Percentiles rank a stretch among this genome's conserved stretches.
These are phyloP conservation scores for Caranx melampygus DNA, from an alignment of 2,113 vertebrate genomes.

Conservation along the genomic window DNA sequence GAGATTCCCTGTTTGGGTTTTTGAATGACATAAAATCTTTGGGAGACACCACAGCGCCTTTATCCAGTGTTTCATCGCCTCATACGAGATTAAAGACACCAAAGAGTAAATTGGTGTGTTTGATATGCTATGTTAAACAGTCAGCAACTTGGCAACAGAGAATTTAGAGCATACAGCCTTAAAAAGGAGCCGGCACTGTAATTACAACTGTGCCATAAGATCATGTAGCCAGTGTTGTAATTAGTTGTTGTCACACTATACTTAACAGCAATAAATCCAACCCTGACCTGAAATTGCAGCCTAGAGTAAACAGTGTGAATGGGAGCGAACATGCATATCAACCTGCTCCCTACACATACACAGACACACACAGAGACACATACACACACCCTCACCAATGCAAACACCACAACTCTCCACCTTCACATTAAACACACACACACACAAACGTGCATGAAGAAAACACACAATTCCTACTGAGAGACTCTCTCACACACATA, in stretches of 20 bases:
- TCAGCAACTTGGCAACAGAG: slow-evolving; percentile 71
- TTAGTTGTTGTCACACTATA: slow-evolving; percentile 77
- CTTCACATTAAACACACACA: slow-evolving; percentile 14
- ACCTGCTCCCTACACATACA: slow-evolving; percentile 57
- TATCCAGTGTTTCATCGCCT: slow-evolving; percentile 57
- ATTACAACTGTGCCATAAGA: slow-evolving; percentile 65
- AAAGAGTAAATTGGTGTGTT: slow-evolving; percentile 52
- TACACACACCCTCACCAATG: slow-evolving; percentile 30
- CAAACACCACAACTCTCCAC: background rate
- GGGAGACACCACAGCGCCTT: slow-evolving; percentile 34
- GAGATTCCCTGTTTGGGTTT: background rate
- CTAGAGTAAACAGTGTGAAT: slow-evolving; percentile 71
- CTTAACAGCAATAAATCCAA: slow-evolving; percentile 79
- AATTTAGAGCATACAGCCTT: slow-evolving; percentile 57
- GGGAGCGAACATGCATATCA: slow-evolving; percentile 70
- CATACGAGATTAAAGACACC: slow-evolving; percentile 66
- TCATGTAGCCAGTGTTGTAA: slow-evolving; percentile 71
- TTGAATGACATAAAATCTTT: slow-evolving; percentile 23
- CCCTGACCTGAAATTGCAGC: slow-evolving; percentile 68
- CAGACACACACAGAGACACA: slow-evolving; percentile 8
- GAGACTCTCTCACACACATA: background rate
- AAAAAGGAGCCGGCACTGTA: slow-evolving; percentile 60
- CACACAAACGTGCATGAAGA: slow-evolving; percentile 1
- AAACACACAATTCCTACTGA: slow-evolving; percentile 14
- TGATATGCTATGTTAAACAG: slow-evolving; percentile 60